Base-by-base conservation (phyloP, 2,888 invertebrate species). In the Tetheella fluctuosa region DNA sequence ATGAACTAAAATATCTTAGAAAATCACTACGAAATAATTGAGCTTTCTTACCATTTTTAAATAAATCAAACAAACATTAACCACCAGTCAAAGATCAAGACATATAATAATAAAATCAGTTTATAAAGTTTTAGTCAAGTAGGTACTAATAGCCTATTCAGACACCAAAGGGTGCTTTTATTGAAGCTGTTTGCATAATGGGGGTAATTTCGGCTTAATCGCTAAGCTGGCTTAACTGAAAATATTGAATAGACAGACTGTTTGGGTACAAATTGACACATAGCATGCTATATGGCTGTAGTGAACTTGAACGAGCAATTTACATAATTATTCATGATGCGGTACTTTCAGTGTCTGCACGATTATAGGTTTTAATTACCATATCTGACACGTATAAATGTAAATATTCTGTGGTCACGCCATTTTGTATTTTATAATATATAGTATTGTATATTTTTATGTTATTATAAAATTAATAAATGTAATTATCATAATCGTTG, bases 181-280 rank as follows among this genome's bases (percentile, higher is more conserved):
- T 48, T 48, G 10, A 48, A 48, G 48, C 48, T 10, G 48, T 48
- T 48, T 48, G 48, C 48, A 48, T 48, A 48, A 48, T 48, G 48
- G 48, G 48, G 48, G 48, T 48, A 20, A 48, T 48, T 48, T 48
- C 48, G 20, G 10, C 48, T 48, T 48, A 48, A 48, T 48, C 48
- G 48, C 48, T 48, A 48, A 48, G 48, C 48, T 48, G 20, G 48
- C 48, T 48, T 48, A 48, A 48, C 48, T 48, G 48, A 48, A 48
- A 48, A 48, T 48, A 48, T 20, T 48, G 17, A 48, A 48, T 48
- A 48, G 48, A 48, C 48, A 48, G 20, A 2, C 20, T 48, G 10
- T 48, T 48, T 48, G 17, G 48, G 48, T n/a, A 48, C 48, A 48
- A 48, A 48, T 48, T 48, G 48, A 48, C n/a, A n/a, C 48, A 48